A percentile compares a stretch with the other conserved stretches of the same genome.
phyloP scores from a whole-genome alignment of 37 sponge, comb jelly and placozoan genomes.

The Haliclona indistincta region DNA sequence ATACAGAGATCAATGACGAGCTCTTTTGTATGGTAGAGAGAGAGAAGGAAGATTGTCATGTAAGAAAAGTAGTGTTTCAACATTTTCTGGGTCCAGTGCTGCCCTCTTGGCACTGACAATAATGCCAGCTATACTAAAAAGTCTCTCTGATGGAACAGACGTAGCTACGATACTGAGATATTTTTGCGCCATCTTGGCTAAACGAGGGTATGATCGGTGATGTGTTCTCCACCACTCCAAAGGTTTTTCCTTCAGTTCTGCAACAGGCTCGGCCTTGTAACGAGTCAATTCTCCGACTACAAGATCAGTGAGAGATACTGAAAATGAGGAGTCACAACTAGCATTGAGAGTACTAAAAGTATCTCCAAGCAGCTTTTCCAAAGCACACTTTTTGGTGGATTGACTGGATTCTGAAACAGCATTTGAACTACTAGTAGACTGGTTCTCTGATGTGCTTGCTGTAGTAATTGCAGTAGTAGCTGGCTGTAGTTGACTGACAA shows the following conservation, averaged over 20 bases:
- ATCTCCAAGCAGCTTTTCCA: constrained; percentile 1
- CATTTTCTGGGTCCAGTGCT: constrained; percentile 18
- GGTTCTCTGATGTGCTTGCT: neutral
- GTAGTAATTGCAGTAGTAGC: neutral
- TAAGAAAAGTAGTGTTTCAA: constrained; percentile 31
- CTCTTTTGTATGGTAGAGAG: neutral
- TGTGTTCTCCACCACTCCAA: constrained; percentile 14
- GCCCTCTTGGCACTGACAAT: constrained; percentile 5
- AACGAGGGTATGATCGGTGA: neutral
- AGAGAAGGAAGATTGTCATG: constrained; percentile 1
- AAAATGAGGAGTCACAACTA: neutral
- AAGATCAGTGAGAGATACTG: neutral
- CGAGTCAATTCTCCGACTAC: neutral
- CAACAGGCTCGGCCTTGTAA: neutral
- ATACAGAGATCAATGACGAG: too few species aligned
- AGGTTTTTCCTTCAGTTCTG: neutral
- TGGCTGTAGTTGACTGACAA: neutral
- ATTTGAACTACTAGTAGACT: neutral
- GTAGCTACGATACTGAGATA: constrained; percentile 23
- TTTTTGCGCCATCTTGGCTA: constrained; percentile 4
- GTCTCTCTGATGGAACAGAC: constrained; percentile 29
- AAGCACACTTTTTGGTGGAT: neutral
- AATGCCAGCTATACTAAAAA: constrained; percentile 21
- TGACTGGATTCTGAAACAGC: too few species aligned
- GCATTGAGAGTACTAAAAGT: neutral